These are phyloP conservation scores for Rhinella marina DNA, from an alignment of 2,797 vertebrate species.

Conservation along the genomic window DNA sequence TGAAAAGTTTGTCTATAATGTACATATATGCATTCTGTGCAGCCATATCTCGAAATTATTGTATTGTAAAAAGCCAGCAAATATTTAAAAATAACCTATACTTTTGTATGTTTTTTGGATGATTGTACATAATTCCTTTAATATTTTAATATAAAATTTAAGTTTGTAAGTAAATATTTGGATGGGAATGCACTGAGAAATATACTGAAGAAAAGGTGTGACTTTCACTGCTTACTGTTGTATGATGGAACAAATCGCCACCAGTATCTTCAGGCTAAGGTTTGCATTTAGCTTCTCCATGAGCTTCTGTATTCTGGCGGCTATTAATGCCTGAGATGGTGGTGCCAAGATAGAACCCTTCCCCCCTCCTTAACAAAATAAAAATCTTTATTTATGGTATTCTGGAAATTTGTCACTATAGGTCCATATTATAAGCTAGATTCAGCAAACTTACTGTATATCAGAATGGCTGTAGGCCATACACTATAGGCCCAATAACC, in stretches of 20 bases:
- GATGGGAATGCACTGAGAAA: conserved; percentile 32
- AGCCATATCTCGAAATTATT: conserved; percentile 26
- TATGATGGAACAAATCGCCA: neutral
- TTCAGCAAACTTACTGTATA: too few species aligned
- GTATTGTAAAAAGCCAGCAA: conserved; percentile 50
- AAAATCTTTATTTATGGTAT: neutral
- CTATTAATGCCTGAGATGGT: neutral
- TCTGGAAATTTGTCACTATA: too few species aligned
- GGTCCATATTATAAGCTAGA: too few species aligned
- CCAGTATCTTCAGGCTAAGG: neutral
- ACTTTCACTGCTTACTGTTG: neutral
- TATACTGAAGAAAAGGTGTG: conserved; percentile 21
- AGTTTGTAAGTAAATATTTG: conserved; percentile 33
- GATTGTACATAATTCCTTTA: conserved; percentile 53
- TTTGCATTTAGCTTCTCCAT: neutral
- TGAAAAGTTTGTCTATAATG: conserved; percentile 46
- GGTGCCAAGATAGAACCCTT: too few species aligned
- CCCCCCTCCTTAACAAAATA: too few species aligned
- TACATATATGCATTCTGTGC: conserved; percentile 40
- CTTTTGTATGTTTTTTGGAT: conserved; percentile 39
- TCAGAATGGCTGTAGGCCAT: too few species aligned
- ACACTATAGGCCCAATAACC: too few species aligned
- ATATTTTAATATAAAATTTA: conserved; percentile 47
- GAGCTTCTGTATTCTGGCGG: neutral
- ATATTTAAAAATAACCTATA: conserved; percentile 52